phyloP scores from a whole-genome alignment of 2,797 vertebrate species.

The Ptychobarbus kaznakovi region DNA sequence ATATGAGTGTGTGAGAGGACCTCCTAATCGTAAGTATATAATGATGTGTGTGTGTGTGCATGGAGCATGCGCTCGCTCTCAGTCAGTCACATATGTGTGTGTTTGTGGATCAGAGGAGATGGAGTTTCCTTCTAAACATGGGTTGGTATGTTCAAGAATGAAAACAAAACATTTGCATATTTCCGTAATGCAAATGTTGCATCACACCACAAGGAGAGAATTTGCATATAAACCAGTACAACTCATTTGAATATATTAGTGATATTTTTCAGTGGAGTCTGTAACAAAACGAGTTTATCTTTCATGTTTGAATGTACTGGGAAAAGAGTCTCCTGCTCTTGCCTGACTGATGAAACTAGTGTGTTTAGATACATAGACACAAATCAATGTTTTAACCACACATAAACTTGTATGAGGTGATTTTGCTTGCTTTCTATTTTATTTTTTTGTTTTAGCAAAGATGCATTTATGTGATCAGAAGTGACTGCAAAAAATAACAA shows the following conservation, averaged over 20 bases:
- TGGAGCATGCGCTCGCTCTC: constrained; percentile 72
- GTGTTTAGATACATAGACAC: not conserved
- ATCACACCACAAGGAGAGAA: constrained; percentile 49
- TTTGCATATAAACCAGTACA: constrained; percentile 26
- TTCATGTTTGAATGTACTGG: constrained; percentile 1
- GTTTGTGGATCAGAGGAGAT: constrained; percentile 73
- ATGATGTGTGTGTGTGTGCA: constrained; percentile 49
- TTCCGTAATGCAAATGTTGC: constrained; percentile 57
- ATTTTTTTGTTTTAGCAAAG: not conserved
- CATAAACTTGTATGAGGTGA: not conserved
- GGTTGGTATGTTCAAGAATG: constrained; percentile 85
- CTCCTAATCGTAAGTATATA: constrained; percentile 57
- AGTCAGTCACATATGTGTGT: constrained; percentile 82
- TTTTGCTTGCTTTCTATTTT: not conserved
- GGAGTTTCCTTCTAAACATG: constrained; percentile 71
- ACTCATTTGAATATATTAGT: constrained; percentile 29
- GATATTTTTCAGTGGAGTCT: constrained; percentile 20
- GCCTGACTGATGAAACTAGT: not conserved
- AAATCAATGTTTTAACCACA: not conserved
- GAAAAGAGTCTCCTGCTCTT: not conserved
- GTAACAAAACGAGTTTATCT: not conserved
- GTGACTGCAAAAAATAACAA: not conserved
- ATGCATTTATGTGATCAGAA: not conserved
- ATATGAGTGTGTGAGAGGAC: constrained; percentile 39
- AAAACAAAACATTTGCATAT: constrained; percentile 60